Base-by-base conservation (phyloP, 2,888 invertebrate species). In the Cerastis rubricosa region DNA sequence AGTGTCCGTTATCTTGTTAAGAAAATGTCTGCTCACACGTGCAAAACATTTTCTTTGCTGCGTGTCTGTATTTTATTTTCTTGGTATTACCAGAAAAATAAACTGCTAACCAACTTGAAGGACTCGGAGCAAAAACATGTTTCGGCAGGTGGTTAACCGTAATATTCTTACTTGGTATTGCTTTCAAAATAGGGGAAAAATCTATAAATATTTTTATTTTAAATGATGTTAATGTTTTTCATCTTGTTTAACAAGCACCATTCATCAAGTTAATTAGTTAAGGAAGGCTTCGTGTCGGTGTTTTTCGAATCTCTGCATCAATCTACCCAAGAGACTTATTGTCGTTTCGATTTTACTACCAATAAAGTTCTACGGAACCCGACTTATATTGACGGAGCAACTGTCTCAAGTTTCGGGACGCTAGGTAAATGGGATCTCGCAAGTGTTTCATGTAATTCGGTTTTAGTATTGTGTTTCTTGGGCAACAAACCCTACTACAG, bases 381-480 rank as follows among this genome's bases (percentile, higher is more conserved):
- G 0, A 47, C 17, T 78, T 54, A 43, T 29, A 71, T 68, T 54
- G 51, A 64, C 29, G 51, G 29, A 54, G 54, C 59, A 68, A 68
- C 43, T 43, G 22, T 35, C 35, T 47, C 47, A 49, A 67, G 29
- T 74, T 67, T 71, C 25, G 12, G 64, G 35, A 29, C 19, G 14
- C 14, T 6, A 68, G 35, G 59, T 74, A 71, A 59, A 74, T 47
- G 51, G 45, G 29, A 22, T 65, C 25, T 57, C 14, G 17, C 49
- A 80, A 69, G 51, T 68, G 67, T 83, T 75, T 59, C 19, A 29
- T 8, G 64, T 80, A 65, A 74, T 74, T 78, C 43, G 61, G 9
- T 57, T 69, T 70, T 49, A 54, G 51, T 80, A 47, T 80, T 76
- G 51, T 64, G 54, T 71, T 83, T 51, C 54, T 67, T 73, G 67